Conservation (phyloP, 2,888 invertebrate genomes). For the Agrilus biguttatus region DNA sequence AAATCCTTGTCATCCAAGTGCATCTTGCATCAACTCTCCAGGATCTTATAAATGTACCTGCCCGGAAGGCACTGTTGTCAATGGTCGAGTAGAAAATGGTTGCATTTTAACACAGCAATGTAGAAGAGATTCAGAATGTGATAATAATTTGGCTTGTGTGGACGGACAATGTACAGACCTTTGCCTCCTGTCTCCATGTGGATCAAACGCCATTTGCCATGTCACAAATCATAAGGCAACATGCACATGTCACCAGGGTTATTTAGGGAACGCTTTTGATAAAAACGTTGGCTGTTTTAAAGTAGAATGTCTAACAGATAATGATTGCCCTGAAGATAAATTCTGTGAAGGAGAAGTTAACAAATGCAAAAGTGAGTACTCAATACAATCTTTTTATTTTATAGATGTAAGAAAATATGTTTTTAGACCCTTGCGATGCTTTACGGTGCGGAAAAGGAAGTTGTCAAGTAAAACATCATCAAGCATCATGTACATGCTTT, state of each 20-base stretch:
- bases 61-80: slow-evolving; percentile 64
- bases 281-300: slow-evolving; percentile 69
- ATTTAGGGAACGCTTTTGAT: slow-evolving; percentile 68
- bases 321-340: slow-evolving; percentile 61
- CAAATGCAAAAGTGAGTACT: slow-evolving; percentile 57
- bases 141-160: slow-evolving; percentile 58
- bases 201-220: slow-evolving; percentile 61
- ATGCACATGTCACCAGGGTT: slow-evolving; percentile 68
- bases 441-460: slow-evolving; percentile 67
- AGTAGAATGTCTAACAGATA: slow-evolving; percentile 69
- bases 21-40: slow-evolving; percentile 62
- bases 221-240: slow-evolving; percentile 55
- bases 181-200: slow-evolving; percentile 58
- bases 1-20: slow-evolving; percentile 64
- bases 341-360: slow-evolving; percentile 61
- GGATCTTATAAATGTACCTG: slow-evolving; percentile 74
- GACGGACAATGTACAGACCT: slow-evolving; percentile 70
- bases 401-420: slow-evolving; percentile 3
- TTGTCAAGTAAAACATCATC: slow-evolving; percentile 60
- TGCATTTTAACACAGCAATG: slow-evolving; percentile 69
- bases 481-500: slow-evolving; percentile 58
- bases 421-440: slow-evolving; percentile 62
- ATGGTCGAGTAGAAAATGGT: slow-evolving; percentile 54
- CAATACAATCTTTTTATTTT: slow-evolving; percentile 3
- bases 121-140: slow-evolving; percentile 56